phyloP scores from a whole-genome alignment of 2,797 vertebrate species.

The Leptodactylus fallax region DNA sequence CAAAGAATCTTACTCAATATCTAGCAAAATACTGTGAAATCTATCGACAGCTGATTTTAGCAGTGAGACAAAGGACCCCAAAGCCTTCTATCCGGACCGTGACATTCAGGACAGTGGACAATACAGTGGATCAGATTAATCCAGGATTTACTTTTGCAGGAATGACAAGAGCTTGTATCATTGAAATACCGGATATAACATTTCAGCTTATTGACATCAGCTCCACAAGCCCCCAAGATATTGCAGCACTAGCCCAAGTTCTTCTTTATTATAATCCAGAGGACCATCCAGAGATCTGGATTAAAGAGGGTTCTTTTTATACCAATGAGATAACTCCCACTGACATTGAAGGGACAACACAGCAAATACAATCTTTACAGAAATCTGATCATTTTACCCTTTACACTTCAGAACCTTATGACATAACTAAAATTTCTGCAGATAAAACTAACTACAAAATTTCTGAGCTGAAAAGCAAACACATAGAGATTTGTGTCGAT shows the following conservation, averaged over 20 bases:
- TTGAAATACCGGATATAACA: neutral
- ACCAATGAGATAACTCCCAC: conserved; percentile 72
- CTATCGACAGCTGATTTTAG: conserved; percentile 80
- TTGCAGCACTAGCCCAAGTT: conserved; percentile 75
- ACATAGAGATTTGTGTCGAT: conserved; percentile 78
- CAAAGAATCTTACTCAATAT: conserved; percentile 71
- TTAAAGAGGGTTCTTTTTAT: conserved; percentile 76
- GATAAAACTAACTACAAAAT: conserved; percentile 54
- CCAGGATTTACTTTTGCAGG: conserved; percentile 83
- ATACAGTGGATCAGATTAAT: conserved; percentile 78
- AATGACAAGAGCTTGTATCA: conserved; percentile 74
- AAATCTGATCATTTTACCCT: conserved; percentile 72
- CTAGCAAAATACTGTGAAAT: conserved; percentile 82
- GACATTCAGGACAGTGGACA: conserved; percentile 81
- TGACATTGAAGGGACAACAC: neutral
- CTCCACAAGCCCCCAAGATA: conserved; percentile 77
- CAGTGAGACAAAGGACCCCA: conserved; percentile 72
- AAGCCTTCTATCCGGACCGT: conserved; percentile 75
- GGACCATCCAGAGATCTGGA: conserved; percentile 80
- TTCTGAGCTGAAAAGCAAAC: conserved; percentile 63
- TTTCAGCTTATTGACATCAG: conserved; percentile 58
- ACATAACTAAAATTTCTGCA: conserved; percentile 73
- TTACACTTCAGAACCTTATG: conserved; percentile 80
- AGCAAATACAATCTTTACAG: conserved; percentile 67
- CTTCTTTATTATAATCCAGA: conserved; percentile 73